These are phyloP conservation scores for Tyto alba DNA, from an alignment of 2,113 vertebrate species.

Conservation along the genomic window DNA sequence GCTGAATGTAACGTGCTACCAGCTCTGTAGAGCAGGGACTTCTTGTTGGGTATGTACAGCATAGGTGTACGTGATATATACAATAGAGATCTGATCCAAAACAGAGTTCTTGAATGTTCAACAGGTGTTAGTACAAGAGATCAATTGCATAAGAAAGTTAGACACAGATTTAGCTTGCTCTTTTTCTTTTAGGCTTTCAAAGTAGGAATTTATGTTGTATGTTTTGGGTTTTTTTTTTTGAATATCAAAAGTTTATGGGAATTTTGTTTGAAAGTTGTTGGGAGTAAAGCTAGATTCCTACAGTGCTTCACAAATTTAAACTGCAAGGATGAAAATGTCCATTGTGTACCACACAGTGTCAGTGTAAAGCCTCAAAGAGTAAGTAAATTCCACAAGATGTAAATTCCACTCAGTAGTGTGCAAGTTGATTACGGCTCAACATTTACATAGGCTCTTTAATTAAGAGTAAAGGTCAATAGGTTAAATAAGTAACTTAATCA, in stretches of 20 bases:
- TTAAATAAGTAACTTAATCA: slow-evolving; percentile 83
- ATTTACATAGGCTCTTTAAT: slow-evolving; percentile 77
- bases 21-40: background rate
- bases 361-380: background rate
- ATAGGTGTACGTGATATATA: background rate
- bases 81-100: background rate
- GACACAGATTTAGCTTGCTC: background rate
- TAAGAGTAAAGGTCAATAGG: slow-evolving; percentile 84
- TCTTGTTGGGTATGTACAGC: background rate
- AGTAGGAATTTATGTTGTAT: background rate
- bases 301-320: background rate
- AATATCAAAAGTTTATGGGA: background rate
- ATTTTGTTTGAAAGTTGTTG: background rate
- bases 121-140: background rate
- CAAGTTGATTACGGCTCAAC: slow-evolving; percentile 77
- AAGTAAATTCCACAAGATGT: slow-evolving; percentile 15
- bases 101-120: background rate
- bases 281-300: background rate
- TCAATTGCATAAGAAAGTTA: background rate
- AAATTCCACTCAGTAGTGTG: slow-evolving; percentile 55
- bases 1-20: background rate
- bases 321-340: background rate
- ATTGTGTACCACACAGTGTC: background rate
- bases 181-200: background rate
- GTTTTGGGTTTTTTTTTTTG: background rate